A percentile compares a stretch with the other conserved stretches of the same genome.
Conservation (phyloP, 2,113 vertebrate genomes). For the Amia ocellicauda region DNA sequence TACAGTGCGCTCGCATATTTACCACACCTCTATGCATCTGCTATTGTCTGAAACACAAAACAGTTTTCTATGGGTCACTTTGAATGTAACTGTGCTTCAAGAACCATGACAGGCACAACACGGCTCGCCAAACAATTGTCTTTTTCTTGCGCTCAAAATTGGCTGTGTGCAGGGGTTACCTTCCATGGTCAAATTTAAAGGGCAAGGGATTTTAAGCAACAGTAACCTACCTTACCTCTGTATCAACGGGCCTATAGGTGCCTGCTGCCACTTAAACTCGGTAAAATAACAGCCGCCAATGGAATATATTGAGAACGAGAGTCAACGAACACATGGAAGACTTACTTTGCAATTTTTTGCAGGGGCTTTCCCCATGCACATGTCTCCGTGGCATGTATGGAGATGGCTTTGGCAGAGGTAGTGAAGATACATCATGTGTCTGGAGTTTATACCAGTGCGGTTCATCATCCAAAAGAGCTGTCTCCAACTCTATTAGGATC, state of each 20-base stretch:
- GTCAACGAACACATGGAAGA: constrained; percentile 31
- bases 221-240: background rate
- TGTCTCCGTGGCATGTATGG: constrained; percentile 94
- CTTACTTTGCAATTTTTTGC: constrained; percentile 97
- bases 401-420: constrained; percentile 96
- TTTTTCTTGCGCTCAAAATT: too few relatives aligned
- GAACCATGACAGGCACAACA: too few relatives aligned
- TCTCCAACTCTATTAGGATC: constrained; percentile 97
- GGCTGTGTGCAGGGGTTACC: background rate
- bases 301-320: background rate
- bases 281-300: background rate
- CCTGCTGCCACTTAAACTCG: background rate
- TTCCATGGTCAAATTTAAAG: background rate
- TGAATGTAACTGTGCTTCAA: too few relatives aligned
- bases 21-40: background rate
- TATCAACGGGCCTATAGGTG: background rate
- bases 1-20: background rate
- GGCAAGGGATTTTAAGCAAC: background rate
- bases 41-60: background rate
- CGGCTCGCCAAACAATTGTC: too few relatives aligned
- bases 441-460: constrained; percentile 98
- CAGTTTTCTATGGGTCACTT: background rate
- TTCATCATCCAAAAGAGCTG: constrained; percentile 89
- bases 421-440: constrained; percentile 90
- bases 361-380: constrained; percentile 83